Base-by-base conservation (phyloP, 2,888 invertebrate species). In the Liposcelis brunnea region DNA sequence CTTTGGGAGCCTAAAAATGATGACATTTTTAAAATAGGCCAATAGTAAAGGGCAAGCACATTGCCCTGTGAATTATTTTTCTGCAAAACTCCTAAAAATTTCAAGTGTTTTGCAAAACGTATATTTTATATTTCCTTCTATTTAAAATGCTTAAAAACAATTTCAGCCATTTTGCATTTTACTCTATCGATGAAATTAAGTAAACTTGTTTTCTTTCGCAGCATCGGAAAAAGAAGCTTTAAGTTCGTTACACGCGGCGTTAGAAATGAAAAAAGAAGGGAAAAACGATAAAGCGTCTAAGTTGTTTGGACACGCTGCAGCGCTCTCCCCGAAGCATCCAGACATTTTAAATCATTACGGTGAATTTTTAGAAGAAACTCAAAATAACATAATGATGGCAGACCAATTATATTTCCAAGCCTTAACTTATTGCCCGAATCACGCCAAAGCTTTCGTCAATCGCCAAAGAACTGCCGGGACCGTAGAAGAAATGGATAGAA, bases 261-360 rank as follows among this genome's bases (percentile, higher is more conserved):
- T 85, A 51, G 86, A 87, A 52, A 85, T 91, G 77, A 80, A 81
- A 57, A 69, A 72, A 44, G 66, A 74, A 33, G 89, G 89, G 3
- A 93, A 90, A 60, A 66, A 74, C 44, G 82, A 84, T 45, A 91
- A 90, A 64, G 91, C 93, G 1, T 65, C 80, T 32, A 83, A 84
- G 59, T 62, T 90, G 26, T 84, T 87, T 58, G 79, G 90, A 63
- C 94, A 95, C 64, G 94, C 94, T 0, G 74, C 86, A 47, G 85
- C 87, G 0, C 67, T 97, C 34, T 86, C 90, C 11, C 95, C 95
- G 0, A 76, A 80, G 54, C 86, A 95, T 65, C 85, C 93, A 0
- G 93, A 95, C 56, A 79, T 95, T 42, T 67, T 97, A 7, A 84
- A 86, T 51, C 80, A 84, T 56, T 95, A 86, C 59, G 95, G 95